These are phyloP conservation scores for Drosophila leontia DNA, from an alignment of 1,140 invertebrate species.

Conservation along the genomic window DNA sequence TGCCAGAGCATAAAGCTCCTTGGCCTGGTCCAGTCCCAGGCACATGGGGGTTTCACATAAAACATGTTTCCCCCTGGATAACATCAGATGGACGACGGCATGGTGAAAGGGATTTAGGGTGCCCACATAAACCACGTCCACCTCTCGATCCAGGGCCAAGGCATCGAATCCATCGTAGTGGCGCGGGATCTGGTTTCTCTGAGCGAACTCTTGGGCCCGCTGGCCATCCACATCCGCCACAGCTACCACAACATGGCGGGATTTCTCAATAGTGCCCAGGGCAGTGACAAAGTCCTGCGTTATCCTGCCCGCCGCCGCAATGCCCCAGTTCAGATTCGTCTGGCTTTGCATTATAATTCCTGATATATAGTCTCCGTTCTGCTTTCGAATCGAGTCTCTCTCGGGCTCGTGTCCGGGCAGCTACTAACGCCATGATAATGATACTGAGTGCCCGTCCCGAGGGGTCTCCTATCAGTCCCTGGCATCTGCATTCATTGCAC, in stretches of 20 bases:
- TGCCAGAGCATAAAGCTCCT: slow-evolving; percentile 88
- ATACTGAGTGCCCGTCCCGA: slow-evolving; percentile 41
- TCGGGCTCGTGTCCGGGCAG: slow-evolving; percentile 39
- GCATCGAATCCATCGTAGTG: slow-evolving; percentile 91
- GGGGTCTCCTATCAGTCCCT: slow-evolving; percentile 53
- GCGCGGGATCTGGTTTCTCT: slow-evolving; percentile 88
- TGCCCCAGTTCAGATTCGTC: slow-evolving; percentile 88
- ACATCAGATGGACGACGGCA: slow-evolving; percentile 89
- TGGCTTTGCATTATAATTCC: slow-evolving; percentile 53
- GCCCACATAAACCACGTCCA: slow-evolving; percentile 94
- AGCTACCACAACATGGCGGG: slow-evolving; percentile 89
- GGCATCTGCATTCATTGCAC: slow-evolving; percentile 72
- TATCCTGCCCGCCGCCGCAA: slow-evolving; percentile 91
- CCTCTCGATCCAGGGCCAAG: slow-evolving; percentile 89
- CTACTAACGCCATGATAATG: slow-evolving; percentile 48
- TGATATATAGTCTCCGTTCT: slow-evolving; percentile 17
- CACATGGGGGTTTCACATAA: slow-evolving; percentile 94
- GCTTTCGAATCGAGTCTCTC: slow-evolving; percentile 34
- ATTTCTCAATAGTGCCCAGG: slow-evolving; percentile 87
- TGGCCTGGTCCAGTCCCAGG: slow-evolving; percentile 89
- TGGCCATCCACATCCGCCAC: slow-evolving; percentile 90
- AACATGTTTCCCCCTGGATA: slow-evolving; percentile 92
- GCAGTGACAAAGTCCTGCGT: slow-evolving; percentile 92
- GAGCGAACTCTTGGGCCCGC: slow-evolving; percentile 90
- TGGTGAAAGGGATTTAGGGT: slow-evolving; percentile 90